These are phyloP conservation scores for Noctua comes DNA, from an alignment of 2,888 invertebrate genomes.

Conservation along the genomic window DNA sequence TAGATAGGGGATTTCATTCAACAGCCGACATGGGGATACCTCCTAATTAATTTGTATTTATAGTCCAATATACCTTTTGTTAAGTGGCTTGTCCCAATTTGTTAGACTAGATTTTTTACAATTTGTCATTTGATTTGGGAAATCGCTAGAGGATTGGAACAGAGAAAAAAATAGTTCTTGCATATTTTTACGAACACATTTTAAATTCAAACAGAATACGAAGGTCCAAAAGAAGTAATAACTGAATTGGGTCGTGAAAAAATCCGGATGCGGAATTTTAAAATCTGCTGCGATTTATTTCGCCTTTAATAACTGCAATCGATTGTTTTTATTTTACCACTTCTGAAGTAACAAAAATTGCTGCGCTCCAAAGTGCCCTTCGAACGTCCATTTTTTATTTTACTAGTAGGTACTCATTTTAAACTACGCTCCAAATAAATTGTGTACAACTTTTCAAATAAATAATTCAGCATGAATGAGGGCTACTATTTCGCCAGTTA, in stretches of 20 bases:
- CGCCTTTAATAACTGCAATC: neutral
- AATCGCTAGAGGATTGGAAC: neutral
- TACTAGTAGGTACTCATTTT: neutral
- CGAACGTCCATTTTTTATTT: slow-evolving; percentile 7
- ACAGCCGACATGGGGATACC: slow-evolving; percentile 17
- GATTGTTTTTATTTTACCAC: neutral
- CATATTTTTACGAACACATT: neutral
- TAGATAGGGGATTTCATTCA: slow-evolving; percentile 25
- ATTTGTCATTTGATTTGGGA: neutral
- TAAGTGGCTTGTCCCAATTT: slow-evolving; percentile 15
- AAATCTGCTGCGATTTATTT: neutral
- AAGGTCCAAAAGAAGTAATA: neutral
- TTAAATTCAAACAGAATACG: neutral
- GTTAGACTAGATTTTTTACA: neutral
- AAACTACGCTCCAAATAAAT: neutral
- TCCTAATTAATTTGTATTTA: slow-evolving; percentile 55
- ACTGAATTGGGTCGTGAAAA: neutral
- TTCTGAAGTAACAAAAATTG: neutral
- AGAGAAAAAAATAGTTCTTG: neutral
- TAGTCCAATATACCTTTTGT: slow-evolving; percentile 31
- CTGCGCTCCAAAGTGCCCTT: neutral
- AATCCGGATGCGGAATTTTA: neutral
- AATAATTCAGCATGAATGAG: slow-evolving; percentile 16
- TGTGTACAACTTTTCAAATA: slow-evolving; percentile 3
- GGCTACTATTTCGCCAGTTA: neutral